A percentile compares a stretch with the other conserved stretches of the same genome.
phyloP scores from a whole-genome alignment of 2,888 invertebrate genomes.

The Pyrrhosoma nymphula region DNA sequence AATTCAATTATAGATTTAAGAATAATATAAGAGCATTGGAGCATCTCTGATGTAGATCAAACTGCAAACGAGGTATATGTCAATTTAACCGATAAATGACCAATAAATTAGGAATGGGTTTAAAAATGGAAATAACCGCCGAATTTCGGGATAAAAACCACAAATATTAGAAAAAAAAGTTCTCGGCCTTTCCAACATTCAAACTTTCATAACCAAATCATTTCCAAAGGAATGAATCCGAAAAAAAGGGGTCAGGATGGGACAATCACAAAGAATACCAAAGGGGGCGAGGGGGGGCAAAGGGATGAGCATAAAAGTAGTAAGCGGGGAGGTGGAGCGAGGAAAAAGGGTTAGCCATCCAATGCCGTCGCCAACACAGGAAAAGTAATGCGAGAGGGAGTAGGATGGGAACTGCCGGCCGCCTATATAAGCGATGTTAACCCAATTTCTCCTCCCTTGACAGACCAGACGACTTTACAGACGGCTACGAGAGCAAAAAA shows the following conservation, averaged over 20 bases:
- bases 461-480: conserved; percentile 16
- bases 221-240: not conserved
- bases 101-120: not conserved
- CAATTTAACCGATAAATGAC: not conserved
- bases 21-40: too few species aligned
- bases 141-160: not conserved
- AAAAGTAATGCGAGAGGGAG: not conserved
- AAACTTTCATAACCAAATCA: not conserved
- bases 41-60: not conserved
- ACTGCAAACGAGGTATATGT: not conserved
- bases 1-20: too few species aligned
- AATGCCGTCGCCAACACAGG: not conserved
- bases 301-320: not conserved
- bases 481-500: not conserved
- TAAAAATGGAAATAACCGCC: not conserved
- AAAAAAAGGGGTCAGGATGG: not conserved
- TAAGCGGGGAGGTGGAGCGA: not conserved
- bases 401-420: not conserved
- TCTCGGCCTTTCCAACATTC: not conserved
- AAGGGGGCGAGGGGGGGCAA: not conserved
- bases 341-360: conserved; percentile 28
- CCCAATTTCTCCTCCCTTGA: conserved; percentile 12
- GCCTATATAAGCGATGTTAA: conserved; percentile 7
- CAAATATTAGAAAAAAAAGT: not conserved
- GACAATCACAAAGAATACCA: not conserved